phyloP scores from a whole-genome alignment of 2,797 vertebrate species.

The Xenops minutus region DNA sequence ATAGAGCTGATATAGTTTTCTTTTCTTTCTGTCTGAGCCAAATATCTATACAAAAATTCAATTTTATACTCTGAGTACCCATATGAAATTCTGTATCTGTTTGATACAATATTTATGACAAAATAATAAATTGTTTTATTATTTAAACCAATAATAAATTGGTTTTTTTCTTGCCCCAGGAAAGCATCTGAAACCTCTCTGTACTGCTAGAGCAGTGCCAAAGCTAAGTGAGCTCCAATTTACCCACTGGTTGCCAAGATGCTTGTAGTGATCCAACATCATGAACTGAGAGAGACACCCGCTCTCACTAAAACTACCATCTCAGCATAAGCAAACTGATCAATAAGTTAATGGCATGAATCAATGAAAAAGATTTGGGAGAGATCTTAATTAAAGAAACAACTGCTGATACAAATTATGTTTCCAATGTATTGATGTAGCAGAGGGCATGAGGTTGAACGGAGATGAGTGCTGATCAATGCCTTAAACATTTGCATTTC shows the following conservation, averaged over 20 bases:
- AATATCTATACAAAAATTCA: background rate
- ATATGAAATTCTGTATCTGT: background rate
- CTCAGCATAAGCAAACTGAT: slow-evolving; percentile 83
- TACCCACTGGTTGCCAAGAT: background rate
- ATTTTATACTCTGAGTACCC: background rate
- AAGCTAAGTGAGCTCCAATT: background rate
- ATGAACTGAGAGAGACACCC: background rate
- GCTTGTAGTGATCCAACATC: background rate
- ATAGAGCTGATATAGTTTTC: background rate
- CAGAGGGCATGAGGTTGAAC: slow-evolving; percentile 69
- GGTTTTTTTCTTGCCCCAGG: background rate
- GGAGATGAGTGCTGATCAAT: slow-evolving; percentile 80
- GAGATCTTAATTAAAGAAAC: slow-evolving; percentile 97
- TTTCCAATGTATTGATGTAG: slow-evolving; percentile 88
- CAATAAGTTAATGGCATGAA: slow-evolving; percentile 90
- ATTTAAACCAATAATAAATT: no score
- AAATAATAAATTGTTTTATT: no score
- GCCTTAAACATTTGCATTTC: slow-evolving; percentile 84
- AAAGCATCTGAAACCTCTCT: background rate
- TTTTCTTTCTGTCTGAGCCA: background rate
- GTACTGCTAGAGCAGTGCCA: background rate
- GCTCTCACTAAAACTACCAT: slow-evolving; percentile 70
- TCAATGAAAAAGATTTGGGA: slow-evolving; percentile 89
- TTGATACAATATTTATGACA: background rate
- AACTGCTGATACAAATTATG: slow-evolving; percentile 94